phyloP scores from a whole-genome alignment of 2,113 vertebrate species.

The Micromys minutus region DNA sequence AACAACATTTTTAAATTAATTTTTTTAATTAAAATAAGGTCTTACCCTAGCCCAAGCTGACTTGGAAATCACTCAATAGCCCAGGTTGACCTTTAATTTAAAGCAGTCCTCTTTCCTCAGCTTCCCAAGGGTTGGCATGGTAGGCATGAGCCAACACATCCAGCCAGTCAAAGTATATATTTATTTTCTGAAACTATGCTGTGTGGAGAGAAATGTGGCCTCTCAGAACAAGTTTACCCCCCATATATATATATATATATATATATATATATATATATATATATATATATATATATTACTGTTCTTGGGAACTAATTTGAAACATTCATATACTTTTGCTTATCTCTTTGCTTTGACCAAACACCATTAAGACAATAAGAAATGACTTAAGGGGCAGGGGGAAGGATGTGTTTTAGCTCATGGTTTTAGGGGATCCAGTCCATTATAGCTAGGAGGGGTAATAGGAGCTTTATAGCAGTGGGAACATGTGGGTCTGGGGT shows the following conservation, averaged over 20 bases:
- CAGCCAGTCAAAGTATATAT: background rate
- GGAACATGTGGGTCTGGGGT: background rate
- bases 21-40: background rate
- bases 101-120: too few species aligned
- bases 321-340: background rate
- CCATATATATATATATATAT: too few species aligned
- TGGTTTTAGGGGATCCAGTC: background rate
- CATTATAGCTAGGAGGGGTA: background rate
- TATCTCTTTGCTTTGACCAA: background rate
- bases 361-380: background rate
- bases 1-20: background rate
- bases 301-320: background rate
- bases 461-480: background rate
- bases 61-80: background rate
- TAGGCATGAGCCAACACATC: background rate
- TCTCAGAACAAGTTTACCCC: too few species aligned
- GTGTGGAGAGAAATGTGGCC: background rate
- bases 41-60: background rate
- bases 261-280: too few species aligned
- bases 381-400: background rate
- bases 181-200: background rate
- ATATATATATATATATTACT: too few species aligned
- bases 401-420: background rate
- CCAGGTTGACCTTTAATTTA: background rate
- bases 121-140: background rate